Conservation (phyloP, 2,797 vertebrate species). For the Prunella strophiata region DNA sequence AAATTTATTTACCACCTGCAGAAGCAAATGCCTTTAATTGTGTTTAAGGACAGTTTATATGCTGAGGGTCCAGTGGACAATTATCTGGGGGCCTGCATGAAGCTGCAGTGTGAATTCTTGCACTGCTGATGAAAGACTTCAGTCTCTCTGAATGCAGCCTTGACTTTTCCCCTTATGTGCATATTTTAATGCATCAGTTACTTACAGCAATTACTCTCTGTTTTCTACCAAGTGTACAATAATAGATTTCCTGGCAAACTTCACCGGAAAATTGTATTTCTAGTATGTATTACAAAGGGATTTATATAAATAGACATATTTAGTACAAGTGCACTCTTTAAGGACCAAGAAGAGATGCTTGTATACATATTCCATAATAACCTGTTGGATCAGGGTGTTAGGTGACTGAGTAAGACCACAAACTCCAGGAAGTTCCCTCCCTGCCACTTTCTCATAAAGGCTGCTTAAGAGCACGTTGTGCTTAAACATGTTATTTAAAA, state of each 20-base stretch:
- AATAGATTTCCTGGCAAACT: background rate
- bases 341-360: background rate
- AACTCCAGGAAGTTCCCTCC: slow-evolving; percentile 33
- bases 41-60: background rate
- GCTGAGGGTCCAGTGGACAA: background rate
- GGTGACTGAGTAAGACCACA: background rate
- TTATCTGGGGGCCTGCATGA: background rate
- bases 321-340: background rate
- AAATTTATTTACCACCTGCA: background rate
- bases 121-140: background rate
- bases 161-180: background rate
- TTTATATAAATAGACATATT: background rate
- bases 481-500: background rate
- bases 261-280: background rate
- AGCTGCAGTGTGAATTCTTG: background rate
- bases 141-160: background rate
- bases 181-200: background rate
- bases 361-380: background rate
- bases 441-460: background rate
- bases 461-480: background rate
- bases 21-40: background rate
- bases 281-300: background rate
- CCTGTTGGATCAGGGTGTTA: background rate
- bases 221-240: background rate
- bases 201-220: background rate